These are phyloP conservation scores for Atlantisia rogersi DNA, from an alignment of 2,113 vertebrate genomes.

Conservation along the genomic window DNA sequence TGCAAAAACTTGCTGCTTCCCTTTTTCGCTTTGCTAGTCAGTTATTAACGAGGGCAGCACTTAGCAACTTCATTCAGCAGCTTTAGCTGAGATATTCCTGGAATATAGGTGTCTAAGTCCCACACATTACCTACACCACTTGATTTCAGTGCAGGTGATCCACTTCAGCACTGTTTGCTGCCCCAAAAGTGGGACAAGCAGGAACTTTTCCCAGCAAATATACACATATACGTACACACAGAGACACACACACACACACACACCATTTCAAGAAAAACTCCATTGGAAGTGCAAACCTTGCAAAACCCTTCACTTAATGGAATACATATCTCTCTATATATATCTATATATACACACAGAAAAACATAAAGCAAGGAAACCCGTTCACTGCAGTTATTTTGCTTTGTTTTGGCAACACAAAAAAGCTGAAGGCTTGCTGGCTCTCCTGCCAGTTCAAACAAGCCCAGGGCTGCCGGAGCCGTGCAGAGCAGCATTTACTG, in stretches of 20 bases:
- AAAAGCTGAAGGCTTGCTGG: neutral
- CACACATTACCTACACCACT: rapidly evolving
- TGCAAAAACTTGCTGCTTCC: neutral
- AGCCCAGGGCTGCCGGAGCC: neutral
- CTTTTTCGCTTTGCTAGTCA: neutral
- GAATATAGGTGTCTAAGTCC: neutral
- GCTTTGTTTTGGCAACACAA: conserved; percentile 45
- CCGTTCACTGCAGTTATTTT: neutral
- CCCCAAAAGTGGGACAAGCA: neutral
- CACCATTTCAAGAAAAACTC: neutral
- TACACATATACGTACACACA: rapidly evolving
- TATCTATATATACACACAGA: neutral
- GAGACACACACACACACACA: neutral
- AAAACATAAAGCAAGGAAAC: neutral
- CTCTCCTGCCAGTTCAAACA: neutral
- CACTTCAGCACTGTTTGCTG: neutral
- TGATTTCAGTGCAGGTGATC: neutral
- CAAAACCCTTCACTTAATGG: neutral
- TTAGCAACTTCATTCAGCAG: conserved; percentile 34
- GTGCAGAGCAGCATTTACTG: neutral
- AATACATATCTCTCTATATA: too few species aligned
- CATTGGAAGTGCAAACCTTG: neutral
- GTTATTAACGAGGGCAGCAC: conserved; percentile 5
- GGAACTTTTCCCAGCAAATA: neutral
- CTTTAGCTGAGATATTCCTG: neutral